Conservation (phyloP, 2,888 invertebrate species). For the Lymantria dispar region DNA sequence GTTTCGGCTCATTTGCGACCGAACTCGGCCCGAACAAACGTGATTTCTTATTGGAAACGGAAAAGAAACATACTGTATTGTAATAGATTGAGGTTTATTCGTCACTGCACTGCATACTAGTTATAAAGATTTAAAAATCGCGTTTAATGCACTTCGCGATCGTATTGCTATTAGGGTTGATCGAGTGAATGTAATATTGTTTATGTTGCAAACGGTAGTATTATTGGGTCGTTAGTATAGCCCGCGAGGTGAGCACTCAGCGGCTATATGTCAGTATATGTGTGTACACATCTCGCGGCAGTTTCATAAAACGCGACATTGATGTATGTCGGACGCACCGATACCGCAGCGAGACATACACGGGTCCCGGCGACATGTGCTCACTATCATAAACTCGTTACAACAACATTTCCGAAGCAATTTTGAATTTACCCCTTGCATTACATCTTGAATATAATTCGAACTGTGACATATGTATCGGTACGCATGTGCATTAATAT, state of each 20-base stretch:
- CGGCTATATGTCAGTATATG: constrained; percentile 55
- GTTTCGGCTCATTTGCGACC: constrained; percentile 77
- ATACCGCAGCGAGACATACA: constrained; percentile 55
- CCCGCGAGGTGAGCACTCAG: constrained; percentile 25
- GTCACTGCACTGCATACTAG: constrained; percentile 8
- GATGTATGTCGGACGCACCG: constrained; percentile 58
- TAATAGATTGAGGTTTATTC: constrained; percentile 55
- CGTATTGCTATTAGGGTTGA: too few relatives aligned
- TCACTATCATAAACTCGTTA: constrained; percentile 75
- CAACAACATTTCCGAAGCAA: constrained; percentile 58
- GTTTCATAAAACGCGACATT: constrained; percentile 68
- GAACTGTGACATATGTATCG: constrained; percentile 37
- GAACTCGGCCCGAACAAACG: constrained; percentile 66
- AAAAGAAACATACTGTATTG: constrained; percentile 53
- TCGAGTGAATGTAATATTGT: too few relatives aligned
- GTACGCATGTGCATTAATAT: constrained; percentile 52
- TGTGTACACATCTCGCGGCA: constrained; percentile 58
- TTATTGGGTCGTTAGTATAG: not conserved
- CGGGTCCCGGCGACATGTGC: constrained; percentile 69
- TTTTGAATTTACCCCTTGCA: constrained; percentile 67
- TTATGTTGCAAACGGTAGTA: not conserved
- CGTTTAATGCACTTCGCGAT: too few relatives aligned
- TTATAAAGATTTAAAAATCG: too few relatives aligned
- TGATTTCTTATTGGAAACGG: constrained; percentile 71
- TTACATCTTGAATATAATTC: constrained; percentile 56